Percentiles rank a stretch among this genome's conserved stretches.
Conservation (phyloP, 2,888 invertebrate genomes). For the Philereme vetulata region DNA sequence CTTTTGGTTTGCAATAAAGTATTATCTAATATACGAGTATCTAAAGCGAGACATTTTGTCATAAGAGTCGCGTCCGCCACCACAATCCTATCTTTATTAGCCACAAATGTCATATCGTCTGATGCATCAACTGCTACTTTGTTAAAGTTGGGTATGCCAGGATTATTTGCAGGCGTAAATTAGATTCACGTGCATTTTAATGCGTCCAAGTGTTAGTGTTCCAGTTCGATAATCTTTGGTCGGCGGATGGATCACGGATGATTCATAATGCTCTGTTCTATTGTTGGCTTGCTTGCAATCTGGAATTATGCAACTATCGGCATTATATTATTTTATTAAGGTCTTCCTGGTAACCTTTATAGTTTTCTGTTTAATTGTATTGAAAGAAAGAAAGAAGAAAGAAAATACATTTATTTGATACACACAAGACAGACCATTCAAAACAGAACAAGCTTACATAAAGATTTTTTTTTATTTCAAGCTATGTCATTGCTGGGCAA, state of each 20-base stretch:
- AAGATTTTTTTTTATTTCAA: too few relatives aligned
- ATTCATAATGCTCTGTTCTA: conserved; percentile 79
- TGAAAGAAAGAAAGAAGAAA: too few relatives aligned
- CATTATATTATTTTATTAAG: conserved; percentile 49
- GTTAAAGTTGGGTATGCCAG: conserved; percentile 63
- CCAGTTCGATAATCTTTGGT: conserved; percentile 81
- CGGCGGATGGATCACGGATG: conserved; percentile 77
- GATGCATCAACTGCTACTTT: conserved; percentile 79
- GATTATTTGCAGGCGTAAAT: conserved; percentile 77
- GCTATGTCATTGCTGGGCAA: too few relatives aligned
- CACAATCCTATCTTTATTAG: conserved; percentile 45
- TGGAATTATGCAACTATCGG: conserved; percentile 73
- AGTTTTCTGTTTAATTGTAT: background rate
- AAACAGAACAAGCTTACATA: too few relatives aligned
- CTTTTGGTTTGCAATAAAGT: too few relatives aligned
- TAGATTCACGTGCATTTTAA: conserved; percentile 82
- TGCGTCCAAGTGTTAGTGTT: conserved; percentile 79
- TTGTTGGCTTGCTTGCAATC: conserved; percentile 76
- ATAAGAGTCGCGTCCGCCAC: conserved; percentile 7
- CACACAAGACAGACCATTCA: too few relatives aligned
- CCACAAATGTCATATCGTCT: conserved; percentile 74
- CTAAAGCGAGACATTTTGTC: too few relatives aligned
- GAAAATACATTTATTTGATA: too few relatives aligned
- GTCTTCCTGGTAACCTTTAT: conserved; percentile 22
- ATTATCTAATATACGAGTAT: too few relatives aligned